Conservation (phyloP, 1,140 invertebrate species). For the Sycophila sp. region DNA sequence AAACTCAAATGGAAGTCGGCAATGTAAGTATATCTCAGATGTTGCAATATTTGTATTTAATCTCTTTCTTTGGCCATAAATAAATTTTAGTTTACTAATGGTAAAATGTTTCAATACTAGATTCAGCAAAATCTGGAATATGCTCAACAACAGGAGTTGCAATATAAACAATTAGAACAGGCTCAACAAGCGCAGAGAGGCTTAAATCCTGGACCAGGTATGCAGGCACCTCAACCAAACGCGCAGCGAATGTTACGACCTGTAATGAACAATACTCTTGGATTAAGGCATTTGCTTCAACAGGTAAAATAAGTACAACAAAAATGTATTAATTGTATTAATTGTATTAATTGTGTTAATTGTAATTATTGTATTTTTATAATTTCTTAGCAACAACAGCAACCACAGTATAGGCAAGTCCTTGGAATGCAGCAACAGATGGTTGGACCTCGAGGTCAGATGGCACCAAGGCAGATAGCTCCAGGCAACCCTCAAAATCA, state of each 20-base stretch:
- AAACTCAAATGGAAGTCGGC: constrained; percentile 39
- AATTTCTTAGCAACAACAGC: constrained; percentile 57
- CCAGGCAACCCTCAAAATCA: constrained; percentile 62
- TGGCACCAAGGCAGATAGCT: constrained; percentile 58
- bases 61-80: constrained; percentile 29
- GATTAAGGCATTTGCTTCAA: constrained; percentile 75
- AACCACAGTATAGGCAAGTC: constrained; percentile 64
- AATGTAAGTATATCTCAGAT: too few relatives aligned
- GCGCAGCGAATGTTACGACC: constrained; percentile 74
- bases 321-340: constrained; percentile 6
- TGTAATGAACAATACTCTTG: constrained; percentile 72
- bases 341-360: neutral
- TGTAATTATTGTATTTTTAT: constrained; percentile 3
- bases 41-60: too few relatives aligned
- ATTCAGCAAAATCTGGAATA: constrained; percentile 79
- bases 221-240: constrained; percentile 58
- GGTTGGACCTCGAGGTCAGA: constrained; percentile 59
- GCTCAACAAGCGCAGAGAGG: constrained; percentile 63
- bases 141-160: constrained; percentile 81
- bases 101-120: constrained; percentile 54
- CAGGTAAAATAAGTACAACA: constrained; percentile 64
- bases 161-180: constrained; percentile 78
- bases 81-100: constrained; percentile 6
- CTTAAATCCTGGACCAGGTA: constrained; percentile 54
- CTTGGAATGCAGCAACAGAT: constrained; percentile 65